phyloP scores from a whole-genome alignment of 1,140 invertebrate species.

The Drosophila sp. region DNA sequence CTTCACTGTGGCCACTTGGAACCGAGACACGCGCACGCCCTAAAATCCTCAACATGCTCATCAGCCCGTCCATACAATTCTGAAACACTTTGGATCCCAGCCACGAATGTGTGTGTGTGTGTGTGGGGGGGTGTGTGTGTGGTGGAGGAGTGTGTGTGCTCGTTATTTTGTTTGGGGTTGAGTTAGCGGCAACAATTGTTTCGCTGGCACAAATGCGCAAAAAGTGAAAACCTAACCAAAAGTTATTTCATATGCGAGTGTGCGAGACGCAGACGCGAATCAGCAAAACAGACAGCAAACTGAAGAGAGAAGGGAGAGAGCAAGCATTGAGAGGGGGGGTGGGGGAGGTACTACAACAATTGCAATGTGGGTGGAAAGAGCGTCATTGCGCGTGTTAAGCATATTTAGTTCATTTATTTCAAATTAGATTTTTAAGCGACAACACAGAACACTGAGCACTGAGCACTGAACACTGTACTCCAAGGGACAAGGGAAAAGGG shows the following conservation, averaged over 20 bases:
- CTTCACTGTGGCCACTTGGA: conserved; percentile 43
- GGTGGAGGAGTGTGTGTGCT: conserved; percentile 3
- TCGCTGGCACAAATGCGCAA: conserved; percentile 57
- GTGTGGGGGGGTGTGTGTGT: conserved; percentile 4
- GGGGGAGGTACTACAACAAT: conserved; percentile 9
- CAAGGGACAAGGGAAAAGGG: conserved; percentile 25
- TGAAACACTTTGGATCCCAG: conserved; percentile 24
- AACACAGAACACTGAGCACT: conserved; percentile 45
- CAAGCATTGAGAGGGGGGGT: neutral
- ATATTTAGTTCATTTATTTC: conserved; percentile 84
- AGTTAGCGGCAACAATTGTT: conserved; percentile 73
- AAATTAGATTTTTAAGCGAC: conserved; percentile 80
- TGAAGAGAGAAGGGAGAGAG: neutral
- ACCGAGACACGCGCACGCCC: conserved; percentile 41
- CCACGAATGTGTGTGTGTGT: conserved; percentile 33
- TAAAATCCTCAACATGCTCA: conserved; percentile 39
- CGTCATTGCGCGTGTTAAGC: conserved; percentile 77
- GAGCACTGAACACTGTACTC: too few relatives aligned
- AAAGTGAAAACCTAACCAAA: conserved; percentile 74
- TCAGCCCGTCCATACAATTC: conserved; percentile 41
- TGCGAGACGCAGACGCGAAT: conserved; percentile 21
- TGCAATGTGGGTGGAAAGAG: conserved; percentile 24
- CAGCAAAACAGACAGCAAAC: conserved; percentile 37
- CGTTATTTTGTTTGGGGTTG: conserved; percentile 20
- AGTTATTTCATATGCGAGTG: conserved; percentile 75